Base-by-base conservation (phyloP, 2,113 vertebrate genomes). In the Tragelaphus strepsiceros region DNA sequence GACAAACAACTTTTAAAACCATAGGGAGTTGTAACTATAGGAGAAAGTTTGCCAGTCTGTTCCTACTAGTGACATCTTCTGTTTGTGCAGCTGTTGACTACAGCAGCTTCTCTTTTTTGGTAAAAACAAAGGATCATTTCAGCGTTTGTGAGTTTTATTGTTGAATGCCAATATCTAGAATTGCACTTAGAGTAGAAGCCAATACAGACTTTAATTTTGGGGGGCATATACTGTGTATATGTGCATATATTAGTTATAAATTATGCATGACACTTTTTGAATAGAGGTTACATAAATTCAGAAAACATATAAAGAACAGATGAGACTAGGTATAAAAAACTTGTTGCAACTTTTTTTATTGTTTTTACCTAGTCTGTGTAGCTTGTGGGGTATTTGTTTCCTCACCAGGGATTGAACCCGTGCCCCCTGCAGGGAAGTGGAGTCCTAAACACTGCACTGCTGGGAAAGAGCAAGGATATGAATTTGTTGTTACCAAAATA, bases 61-160 rank as follows among this genome's bases (percentile, higher is more conserved):
- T 98, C 98, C 98, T 98, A 97, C 98, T 98, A 97, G 99, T 99
- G 98, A 98, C 98, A 99, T 98, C 99, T 98, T 99, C 99, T 98
- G 98, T 98, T 96, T 98, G 91, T 99, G 98, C 99, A 99, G 99
- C 99, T 99, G 99, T 98, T 99, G 98, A 99, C 98, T 98, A 98
- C 98, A 99, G 98, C 98, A 99, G 98, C 98, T 98, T 98, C 98
- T 98, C 97, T 98, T 86, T 97, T 82, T 91, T 61, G 39, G 85
- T 97, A 93, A 97, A 97, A 98, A 99, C 99, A 99, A 99, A 99
- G 98, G 94, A 26, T 94, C 83, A 43, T 97, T 99, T 99, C 96
- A 99, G 97, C 95, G 49, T 95, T 82, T 90, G 87, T 91, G 89
- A 97, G 97, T 98, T 98, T 97, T 97, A 98, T 98, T 99, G 98